Evolutionary conservation across 2,113 vertebrate species (phyloP).

Genomic region (Panthera uncia): DNA sequence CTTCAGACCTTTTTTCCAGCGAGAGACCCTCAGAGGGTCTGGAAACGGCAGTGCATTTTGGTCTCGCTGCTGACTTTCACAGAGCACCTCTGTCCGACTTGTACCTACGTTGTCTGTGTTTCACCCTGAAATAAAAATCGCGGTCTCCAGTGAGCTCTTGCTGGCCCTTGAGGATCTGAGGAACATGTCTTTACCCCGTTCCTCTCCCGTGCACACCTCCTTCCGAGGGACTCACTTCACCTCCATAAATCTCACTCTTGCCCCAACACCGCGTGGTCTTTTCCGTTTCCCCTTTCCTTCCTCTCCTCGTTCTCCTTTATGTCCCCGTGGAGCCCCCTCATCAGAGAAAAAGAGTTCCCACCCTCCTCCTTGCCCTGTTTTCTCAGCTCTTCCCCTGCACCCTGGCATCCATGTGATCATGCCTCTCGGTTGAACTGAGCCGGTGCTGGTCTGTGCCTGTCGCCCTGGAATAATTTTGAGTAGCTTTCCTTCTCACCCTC

Average conservation of each 20-base stretch:
- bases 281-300: not conserved
- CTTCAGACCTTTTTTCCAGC: not conserved
- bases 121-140: not conserved
- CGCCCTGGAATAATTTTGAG: not conserved
- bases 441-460: not conserved
- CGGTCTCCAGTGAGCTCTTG: not conserved
- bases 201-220: not conserved
- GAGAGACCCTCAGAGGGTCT: not conserved
- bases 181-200: rapidly evolving
- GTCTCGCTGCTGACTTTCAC: not conserved
- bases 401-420: rapidly evolving
- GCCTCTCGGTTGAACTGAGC: not conserved
- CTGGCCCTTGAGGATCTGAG: not conserved
- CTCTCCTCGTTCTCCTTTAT: rapidly evolving
- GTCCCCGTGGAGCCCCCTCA: not conserved
- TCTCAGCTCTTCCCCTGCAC: too few species aligned
- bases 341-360: not conserved
- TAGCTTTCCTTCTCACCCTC: too few species aligned
- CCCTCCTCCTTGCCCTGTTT: too few species aligned
- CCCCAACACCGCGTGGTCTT: too few species aligned
- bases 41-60: not conserved
- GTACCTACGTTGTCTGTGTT: constrained; percentile 69
- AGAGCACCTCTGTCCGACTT: not conserved
- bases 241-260: not conserved
- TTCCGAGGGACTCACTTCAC: not conserved